These are phyloP conservation scores for Acanthosoma haemorrhoidale DNA, from an alignment of 2,888 invertebrate genomes.

Conservation along the genomic window DNA sequence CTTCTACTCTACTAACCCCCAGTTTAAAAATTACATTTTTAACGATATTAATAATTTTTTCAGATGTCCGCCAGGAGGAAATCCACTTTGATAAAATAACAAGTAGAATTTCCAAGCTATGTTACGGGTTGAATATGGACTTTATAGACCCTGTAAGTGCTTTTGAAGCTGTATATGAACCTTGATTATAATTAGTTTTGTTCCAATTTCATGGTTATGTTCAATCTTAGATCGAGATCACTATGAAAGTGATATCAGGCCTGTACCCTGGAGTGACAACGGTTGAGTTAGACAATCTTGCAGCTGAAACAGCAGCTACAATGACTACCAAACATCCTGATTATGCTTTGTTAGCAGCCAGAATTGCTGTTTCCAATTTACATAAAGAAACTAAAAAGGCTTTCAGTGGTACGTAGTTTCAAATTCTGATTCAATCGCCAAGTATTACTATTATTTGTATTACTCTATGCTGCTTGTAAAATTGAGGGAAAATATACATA, in stretches of 20 bases:
- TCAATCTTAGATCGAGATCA: constrained; percentile 65
- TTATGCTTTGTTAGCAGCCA: constrained; percentile 82
- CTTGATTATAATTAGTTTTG: neutral
- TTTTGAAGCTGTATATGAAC: neutral
- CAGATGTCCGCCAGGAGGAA: constrained; percentile 84
- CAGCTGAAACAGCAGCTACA: constrained; percentile 97
- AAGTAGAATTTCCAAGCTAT: constrained; percentile 87
- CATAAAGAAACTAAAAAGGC: constrained; percentile 96
- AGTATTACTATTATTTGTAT: too few relatives aligned
- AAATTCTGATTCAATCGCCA: too few relatives aligned
- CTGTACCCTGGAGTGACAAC: constrained; percentile 95
- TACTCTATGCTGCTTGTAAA: too few relatives aligned
- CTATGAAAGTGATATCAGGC: constrained; percentile 88
- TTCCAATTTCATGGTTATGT: neutral
- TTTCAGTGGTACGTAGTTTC: constrained; percentile 64
- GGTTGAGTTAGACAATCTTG: constrained; percentile 92
- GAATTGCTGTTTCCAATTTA: constrained; percentile 93
- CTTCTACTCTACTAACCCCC: neutral
- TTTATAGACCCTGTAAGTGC: constrained; percentile 88
- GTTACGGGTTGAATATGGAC: constrained; percentile 92
- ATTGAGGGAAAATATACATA: too few relatives aligned
- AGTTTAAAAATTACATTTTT: neutral
- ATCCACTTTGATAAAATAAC: constrained; percentile 98
- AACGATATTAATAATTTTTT: constrained; percentile 36
- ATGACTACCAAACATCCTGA: constrained; percentile 97